Conservation (phyloP, 2,797 vertebrate genomes). For the Microctenopoma stevenorrisi region DNA sequence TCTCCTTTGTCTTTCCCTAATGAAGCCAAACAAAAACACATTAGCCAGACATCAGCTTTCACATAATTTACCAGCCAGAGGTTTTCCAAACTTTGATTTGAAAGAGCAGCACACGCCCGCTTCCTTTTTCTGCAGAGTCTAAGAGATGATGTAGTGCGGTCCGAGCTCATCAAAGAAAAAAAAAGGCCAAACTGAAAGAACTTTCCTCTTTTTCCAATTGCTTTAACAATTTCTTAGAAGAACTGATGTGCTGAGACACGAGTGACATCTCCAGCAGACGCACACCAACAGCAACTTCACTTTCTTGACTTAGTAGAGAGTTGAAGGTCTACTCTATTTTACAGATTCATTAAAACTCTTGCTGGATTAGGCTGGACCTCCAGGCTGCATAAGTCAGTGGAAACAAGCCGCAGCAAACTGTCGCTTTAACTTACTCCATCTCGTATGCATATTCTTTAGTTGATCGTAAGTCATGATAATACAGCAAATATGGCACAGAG, state of each 20-base stretch:
- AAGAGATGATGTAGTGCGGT: slow-evolving; percentile 41
- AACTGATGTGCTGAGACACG: slow-evolving; percentile 22
- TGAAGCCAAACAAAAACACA: background rate
- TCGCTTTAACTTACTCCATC: slow-evolving; percentile 17
- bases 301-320: slow-evolving; percentile 10
- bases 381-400: slow-evolving; percentile 23
- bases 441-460: slow-evolving; percentile 12
- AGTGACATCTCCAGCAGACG: background rate
- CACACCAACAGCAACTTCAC: background rate
- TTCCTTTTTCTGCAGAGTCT: slow-evolving; percentile 19
- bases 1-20: background rate
- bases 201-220: slow-evolving; percentile 20
- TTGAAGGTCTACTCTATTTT: slow-evolving; percentile 3
- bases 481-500: background rate
- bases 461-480: slow-evolving; percentile 8
- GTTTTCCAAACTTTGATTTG: slow-evolving; percentile 23
- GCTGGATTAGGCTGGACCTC: slow-evolving; percentile 15
- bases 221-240: slow-evolving; percentile 15
- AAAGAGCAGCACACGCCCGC: slow-evolving; percentile 9
- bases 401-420: slow-evolving; percentile 26
- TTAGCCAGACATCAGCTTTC: slow-evolving; percentile 26
- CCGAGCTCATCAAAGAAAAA: background rate
- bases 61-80: slow-evolving; percentile 16
- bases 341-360: slow-evolving; percentile 23
- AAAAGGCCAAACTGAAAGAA: background rate